A percentile compares a stretch with the other conserved stretches of the same genome.
Conservation (phyloP, 1,140 invertebrate species). For the Bombus picipes region DNA sequence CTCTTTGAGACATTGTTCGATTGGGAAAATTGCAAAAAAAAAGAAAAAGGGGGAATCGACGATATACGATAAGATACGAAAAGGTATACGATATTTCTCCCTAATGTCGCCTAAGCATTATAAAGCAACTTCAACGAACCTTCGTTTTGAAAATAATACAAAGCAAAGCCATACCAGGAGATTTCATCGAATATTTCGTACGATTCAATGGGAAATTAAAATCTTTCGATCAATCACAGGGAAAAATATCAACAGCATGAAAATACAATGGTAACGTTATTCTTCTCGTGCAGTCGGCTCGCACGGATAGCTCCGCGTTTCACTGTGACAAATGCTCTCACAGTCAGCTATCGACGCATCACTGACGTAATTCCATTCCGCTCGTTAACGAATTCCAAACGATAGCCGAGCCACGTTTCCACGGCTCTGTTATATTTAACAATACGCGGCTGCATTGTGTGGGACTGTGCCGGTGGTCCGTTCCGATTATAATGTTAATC, state of each 20-base stretch:
- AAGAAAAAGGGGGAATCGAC: too few relatives aligned
- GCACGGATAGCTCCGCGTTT: neutral
- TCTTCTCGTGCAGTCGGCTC: neutral
- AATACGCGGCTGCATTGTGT: constrained; percentile 30
- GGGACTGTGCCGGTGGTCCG: constrained; percentile 24
- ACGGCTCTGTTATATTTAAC: constrained; percentile 26
- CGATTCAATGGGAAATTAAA: neutral
- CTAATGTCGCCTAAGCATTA: too few relatives aligned
- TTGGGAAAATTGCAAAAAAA: neutral
- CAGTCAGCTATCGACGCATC: neutral
- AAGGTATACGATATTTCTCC: neutral
- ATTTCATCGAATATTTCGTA: too few relatives aligned
- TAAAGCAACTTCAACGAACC: neutral
- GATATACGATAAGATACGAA: too few relatives aligned
- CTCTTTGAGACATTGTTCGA: neutral
- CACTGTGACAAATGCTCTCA: constrained; percentile 6
- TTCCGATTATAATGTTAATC: constrained; percentile 52
- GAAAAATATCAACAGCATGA: neutral
- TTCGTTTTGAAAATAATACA: too few relatives aligned
- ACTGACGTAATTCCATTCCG: constrained; percentile 1
- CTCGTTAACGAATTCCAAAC: constrained; percentile 24
- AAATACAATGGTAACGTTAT: neutral
- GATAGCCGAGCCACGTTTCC: neutral
- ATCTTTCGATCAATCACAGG: neutral
- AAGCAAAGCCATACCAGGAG: too few relatives aligned